Base-by-base conservation (phyloP, 2,797 vertebrate genomes). In the Chanos chanos region DNA sequence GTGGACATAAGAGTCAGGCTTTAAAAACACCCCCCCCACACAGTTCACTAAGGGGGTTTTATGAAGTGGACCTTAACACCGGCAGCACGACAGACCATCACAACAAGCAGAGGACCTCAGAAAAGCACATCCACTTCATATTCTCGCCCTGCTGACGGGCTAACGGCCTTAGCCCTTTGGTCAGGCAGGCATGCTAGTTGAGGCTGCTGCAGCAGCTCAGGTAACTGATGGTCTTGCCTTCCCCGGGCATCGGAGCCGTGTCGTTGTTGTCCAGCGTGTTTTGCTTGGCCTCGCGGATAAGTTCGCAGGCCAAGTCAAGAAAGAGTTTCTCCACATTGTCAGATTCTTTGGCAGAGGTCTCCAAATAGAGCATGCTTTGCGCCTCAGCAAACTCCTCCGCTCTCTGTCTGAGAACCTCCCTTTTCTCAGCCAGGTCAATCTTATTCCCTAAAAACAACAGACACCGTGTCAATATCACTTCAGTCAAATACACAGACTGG, bases 241-340 rank as follows among this genome's bases (percentile, higher is more conserved):
- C 96, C 58, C 97, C 96, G 1, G 93, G 96, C 86, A 95, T 89
- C 0, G 94, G 93, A 44, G 96, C 93, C 68, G 92, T 91, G 73
- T 97, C 94, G 85, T 89, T 97, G 93, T 98, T 96, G 79, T 96
- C 94, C 80, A 99, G 89, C 16, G 95, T 95, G 83, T 98, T 97
- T 87, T 95, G 96, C 79, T 96, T 93, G 75, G 97, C 96, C 74
- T 97, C 95, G 2, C 92, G 91, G 80, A 99, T 99, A 77, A 99
- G 86, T 70, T 94, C 88, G 66, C 94, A 95, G 3, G 97, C 97
- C 83, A 99, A 90, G 84, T 98, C 95, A 76, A 99, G 92, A 83
- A 99, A 99, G 63, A 99, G 95, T 85, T 96, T 99, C 87, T 99
- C 97, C 68, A 99, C 97, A 4, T 99, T 99, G 87, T 99, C 97